These are phyloP conservation scores for Oncopodura yosiiana DNA, from an alignment of 1,140 invertebrate species.

Conservation along the genomic window DNA sequence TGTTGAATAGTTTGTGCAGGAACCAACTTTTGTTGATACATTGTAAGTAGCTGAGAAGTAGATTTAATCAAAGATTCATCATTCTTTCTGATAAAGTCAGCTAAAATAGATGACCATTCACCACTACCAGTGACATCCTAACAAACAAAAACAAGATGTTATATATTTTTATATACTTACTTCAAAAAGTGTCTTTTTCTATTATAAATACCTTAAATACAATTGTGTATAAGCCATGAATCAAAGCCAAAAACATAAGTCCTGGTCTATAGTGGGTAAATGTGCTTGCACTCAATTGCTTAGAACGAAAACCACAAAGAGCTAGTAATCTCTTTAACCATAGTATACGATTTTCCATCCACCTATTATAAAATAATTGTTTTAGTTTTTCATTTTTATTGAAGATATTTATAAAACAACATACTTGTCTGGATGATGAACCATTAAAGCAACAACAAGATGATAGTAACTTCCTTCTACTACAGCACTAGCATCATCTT, in stretches of 20 bases:
- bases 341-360: constrained; percentile 37
- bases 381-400: background rate
- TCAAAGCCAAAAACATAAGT: constrained; percentile 70
- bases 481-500: constrained; percentile 77
- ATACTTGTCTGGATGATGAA: constrained; percentile 66
- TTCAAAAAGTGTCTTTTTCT: background rate
- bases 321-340: constrained; percentile 69
- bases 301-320: constrained; percentile 63
- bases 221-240: constrained; percentile 63
- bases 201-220: constrained; percentile 56
- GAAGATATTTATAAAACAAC: constrained; percentile 34
- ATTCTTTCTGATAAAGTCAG: constrained; percentile 87
- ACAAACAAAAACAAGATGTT: constrained; percentile 36
- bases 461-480: constrained; percentile 83
- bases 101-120: constrained; percentile 76
- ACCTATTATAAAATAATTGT: constrained; percentile 15
- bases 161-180: background rate
- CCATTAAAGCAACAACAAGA: constrained; percentile 62
- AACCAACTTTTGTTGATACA: constrained; percentile 78
- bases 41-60: constrained; percentile 67
- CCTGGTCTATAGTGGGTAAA: constrained; percentile 29
- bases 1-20: constrained; percentile 41
- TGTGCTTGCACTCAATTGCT: constrained; percentile 42
- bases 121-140: constrained; percentile 57
- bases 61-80: constrained; percentile 80